Percentiles rank a stretch among this genome's conserved stretches.
Conservation (phyloP, 2,888 invertebrate genomes). For the Erebia palarica region DNA sequence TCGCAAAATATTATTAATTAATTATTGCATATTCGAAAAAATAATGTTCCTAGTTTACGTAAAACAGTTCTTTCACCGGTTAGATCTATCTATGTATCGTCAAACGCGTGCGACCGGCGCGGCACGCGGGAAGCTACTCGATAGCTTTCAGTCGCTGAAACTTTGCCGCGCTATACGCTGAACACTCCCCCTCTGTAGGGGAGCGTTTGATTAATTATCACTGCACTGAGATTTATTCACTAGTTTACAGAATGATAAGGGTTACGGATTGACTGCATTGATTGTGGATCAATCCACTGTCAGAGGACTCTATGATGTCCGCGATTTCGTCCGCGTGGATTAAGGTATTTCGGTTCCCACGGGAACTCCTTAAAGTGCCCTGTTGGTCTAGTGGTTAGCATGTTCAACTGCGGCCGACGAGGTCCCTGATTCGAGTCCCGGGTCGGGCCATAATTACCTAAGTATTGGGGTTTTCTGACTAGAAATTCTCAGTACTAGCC, state of each 20-base stretch:
- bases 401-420: too few relatives aligned
- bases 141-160: constrained; percentile 22
- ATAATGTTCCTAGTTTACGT: not conserved
- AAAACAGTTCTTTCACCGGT: not conserved
- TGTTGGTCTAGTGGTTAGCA: too few relatives aligned
- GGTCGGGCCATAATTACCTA: too few relatives aligned
- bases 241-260: not conserved
- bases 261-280: too few relatives aligned
- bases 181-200: not conserved
- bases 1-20: not conserved
- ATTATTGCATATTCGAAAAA: not conserved
- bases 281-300: too few relatives aligned
- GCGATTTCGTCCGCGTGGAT: too few relatives aligned
- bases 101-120: constrained; percentile 14
- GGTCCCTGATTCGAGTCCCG: too few relatives aligned
- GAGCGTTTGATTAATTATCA: constrained; percentile 6
- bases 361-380: too few relatives aligned
- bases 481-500: too few relatives aligned
- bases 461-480: too few relatives aligned
- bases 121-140: constrained; percentile 2
- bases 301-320: too few relatives aligned
- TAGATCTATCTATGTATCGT: not conserved
- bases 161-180: not conserved
- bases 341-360: too few relatives aligned
- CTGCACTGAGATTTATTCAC: constrained; percentile 5